Percentiles rank a stretch among this genome's conserved stretches.
Conservation (phyloP, 2,888 invertebrate species). For the Spicauda simplicius region DNA sequence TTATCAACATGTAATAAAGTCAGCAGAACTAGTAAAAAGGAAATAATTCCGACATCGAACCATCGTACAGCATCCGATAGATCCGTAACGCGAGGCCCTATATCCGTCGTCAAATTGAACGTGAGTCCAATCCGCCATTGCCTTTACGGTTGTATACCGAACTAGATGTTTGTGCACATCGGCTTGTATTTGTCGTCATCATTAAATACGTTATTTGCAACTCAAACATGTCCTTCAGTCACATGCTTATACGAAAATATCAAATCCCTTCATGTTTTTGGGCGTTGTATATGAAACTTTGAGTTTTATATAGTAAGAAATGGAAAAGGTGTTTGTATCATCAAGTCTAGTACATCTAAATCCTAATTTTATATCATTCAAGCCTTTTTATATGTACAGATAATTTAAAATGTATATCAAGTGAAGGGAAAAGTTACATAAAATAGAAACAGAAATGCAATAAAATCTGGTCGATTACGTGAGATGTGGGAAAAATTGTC, state of each 20-base stretch:
- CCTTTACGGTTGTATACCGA: constrained; percentile 2
- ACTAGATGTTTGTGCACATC: constrained; percentile 7
- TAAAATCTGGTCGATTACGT: constrained; percentile 58
- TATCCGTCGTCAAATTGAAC: constrained; percentile 52
- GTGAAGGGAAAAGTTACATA: too few species aligned
- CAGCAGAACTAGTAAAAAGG: constrained; percentile 60
- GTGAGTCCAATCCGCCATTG: constrained; percentile 42
- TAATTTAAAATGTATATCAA: not conserved
- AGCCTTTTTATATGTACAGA: not conserved
- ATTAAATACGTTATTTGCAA: not conserved
- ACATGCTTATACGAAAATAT: too few species aligned
- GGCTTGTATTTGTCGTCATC: not conserved
- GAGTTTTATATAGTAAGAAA: too few species aligned
- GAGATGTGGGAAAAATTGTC: constrained; percentile 68
- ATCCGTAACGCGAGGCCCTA: constrained; percentile 50
- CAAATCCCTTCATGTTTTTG: too few species aligned
- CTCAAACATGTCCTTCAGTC: too few species aligned
- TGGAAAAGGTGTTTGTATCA: too few species aligned
- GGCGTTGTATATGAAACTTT: too few species aligned
- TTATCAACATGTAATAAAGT: constrained; percentile 58
- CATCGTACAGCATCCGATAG: constrained; percentile 48
- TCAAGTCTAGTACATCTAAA: too few species aligned
- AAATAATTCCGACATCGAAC: constrained; percentile 68
- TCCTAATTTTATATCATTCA: too few species aligned
- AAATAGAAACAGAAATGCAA: constrained; percentile 47